Percentiles rank a stretch among this genome's conserved stretches.
Evolutionary conservation across 2,113 vertebrate species (phyloP).

Genomic region (Genyomyrus donnyi): DNA sequence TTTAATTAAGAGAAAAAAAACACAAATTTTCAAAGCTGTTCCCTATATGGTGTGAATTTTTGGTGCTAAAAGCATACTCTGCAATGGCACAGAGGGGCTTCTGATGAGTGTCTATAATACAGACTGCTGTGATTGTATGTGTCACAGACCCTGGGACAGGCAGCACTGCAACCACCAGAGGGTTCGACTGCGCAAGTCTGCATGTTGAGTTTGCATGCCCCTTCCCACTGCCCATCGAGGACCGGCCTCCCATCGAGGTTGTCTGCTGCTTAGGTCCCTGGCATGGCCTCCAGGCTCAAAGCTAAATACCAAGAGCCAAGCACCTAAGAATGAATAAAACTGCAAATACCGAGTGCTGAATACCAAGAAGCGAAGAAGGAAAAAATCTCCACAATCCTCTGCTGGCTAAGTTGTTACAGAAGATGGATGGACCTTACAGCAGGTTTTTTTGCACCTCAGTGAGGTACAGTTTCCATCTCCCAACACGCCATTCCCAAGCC

Average conservation of each 20-base stretch:
- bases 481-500: background rate
- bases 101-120: background rate
- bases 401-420: background rate
- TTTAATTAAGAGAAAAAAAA: background rate
- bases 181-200: background rate
- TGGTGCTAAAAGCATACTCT: background rate
- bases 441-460: background rate
- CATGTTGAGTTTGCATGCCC: background rate
- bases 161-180: too few species aligned
- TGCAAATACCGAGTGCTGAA: background rate
- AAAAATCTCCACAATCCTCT: background rate
- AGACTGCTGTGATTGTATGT: background rate
- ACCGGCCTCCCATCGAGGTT: background rate
- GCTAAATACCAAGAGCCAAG: background rate
- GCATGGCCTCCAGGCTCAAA: background rate
- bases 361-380: background rate
- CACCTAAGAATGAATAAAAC: background rate
- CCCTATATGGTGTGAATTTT: background rate
- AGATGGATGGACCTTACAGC: background rate
- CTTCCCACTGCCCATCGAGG: too few species aligned
- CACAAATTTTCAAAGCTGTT: background rate
- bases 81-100: background rate
- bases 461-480: slow-evolving; percentile 7
- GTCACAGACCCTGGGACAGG: background rate
- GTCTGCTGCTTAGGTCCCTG: background rate